Conservation (phyloP, 2,797 vertebrate species). For the Salmo trutta region DNA sequence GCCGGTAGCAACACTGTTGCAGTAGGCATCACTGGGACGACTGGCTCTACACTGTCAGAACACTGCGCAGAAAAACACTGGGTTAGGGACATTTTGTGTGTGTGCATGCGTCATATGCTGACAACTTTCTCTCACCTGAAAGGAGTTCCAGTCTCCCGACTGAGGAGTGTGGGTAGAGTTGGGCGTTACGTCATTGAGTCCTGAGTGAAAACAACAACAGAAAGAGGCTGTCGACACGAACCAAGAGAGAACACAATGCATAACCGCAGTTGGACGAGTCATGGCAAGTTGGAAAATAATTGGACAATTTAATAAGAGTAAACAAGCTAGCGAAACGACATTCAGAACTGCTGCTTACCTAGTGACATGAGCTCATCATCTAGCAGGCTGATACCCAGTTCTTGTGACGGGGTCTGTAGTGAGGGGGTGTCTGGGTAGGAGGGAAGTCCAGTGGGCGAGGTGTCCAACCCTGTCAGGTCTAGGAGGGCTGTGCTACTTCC, state of each 20-base stretch:
- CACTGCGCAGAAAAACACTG: conserved; percentile 66
- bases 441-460: conserved; percentile 67
- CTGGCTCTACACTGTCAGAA: conserved; percentile 74
- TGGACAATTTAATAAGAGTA: neutral
- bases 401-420: conserved; percentile 65
- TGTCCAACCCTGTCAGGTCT: conserved; percentile 89
- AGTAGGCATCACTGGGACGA: conserved; percentile 44
- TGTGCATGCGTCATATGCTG: neutral
- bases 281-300: too few species aligned
- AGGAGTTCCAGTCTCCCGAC: conserved; percentile 82
- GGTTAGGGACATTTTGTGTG: neutral
- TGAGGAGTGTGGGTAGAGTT: conserved; percentile 59
- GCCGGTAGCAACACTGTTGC: conserved; percentile 62
- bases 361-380: conserved; percentile 98
- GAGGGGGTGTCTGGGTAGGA: conserved; percentile 73
- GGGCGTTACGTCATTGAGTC: conserved; percentile 82
- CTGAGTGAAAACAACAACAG: conserved; percentile 63
- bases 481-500: conserved; percentile 83
- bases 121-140: conserved; percentile 79
- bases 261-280: neutral
- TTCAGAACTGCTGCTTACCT: conserved; percentile 73
- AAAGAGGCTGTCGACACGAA: neutral
- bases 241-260: conserved; percentile 10
- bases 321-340: neutral
- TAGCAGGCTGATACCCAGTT: conserved; percentile 83